Evolutionary conservation across 2,888 invertebrate species (phyloP).

Genomic region (Rosalia funebris): DNA sequence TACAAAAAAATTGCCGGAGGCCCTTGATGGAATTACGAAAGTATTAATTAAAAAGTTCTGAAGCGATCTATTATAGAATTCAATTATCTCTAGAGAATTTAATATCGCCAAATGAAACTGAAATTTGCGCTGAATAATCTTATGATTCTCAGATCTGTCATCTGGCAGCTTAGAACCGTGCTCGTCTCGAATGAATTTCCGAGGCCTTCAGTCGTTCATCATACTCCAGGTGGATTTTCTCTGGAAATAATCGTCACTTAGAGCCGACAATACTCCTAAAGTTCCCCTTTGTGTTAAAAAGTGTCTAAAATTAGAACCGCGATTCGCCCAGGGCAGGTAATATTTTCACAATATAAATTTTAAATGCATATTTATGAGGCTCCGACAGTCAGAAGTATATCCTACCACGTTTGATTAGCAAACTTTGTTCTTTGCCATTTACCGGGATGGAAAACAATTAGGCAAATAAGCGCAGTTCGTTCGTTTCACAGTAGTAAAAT

Average conservation of each 20-base stretch:
- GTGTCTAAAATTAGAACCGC: slow-evolving; percentile 53
- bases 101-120: slow-evolving; percentile 48
- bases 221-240: slow-evolving; percentile 50
- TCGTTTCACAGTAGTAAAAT: slow-evolving; percentile 3
- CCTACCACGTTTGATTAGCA: slow-evolving; percentile 12
- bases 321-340: slow-evolving; percentile 55
- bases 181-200: slow-evolving; percentile 34
- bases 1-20: slow-evolving; percentile 5
- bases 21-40: slow-evolving; percentile 47
- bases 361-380: slow-evolving; percentile 63
- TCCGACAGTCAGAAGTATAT: slow-evolving; percentile 27
- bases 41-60: slow-evolving; percentile 50
- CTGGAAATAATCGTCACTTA: slow-evolving; percentile 51
- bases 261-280: slow-evolving; percentile 45
- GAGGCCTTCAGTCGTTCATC: slow-evolving; percentile 47
- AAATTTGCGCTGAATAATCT: slow-evolving; percentile 48
- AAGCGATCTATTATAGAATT: slow-evolving; percentile 43
- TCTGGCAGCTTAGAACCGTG: slow-evolving; percentile 35
- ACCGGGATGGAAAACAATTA: slow-evolving; percentile 11
- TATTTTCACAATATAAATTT: slow-evolving; percentile 60
- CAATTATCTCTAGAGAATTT: slow-evolving; percentile 48
- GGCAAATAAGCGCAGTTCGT: slow-evolving; percentile 9
- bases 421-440: slow-evolving; percentile 15
- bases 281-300: slow-evolving; percentile 51
- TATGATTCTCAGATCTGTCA: slow-evolving; percentile 47